Percentiles rank a stretch among this genome's conserved stretches.
These are phyloP conservation scores for Hyphantria cunea DNA, from an alignment of 1,140 invertebrate species.

Conservation along the genomic window DNA sequence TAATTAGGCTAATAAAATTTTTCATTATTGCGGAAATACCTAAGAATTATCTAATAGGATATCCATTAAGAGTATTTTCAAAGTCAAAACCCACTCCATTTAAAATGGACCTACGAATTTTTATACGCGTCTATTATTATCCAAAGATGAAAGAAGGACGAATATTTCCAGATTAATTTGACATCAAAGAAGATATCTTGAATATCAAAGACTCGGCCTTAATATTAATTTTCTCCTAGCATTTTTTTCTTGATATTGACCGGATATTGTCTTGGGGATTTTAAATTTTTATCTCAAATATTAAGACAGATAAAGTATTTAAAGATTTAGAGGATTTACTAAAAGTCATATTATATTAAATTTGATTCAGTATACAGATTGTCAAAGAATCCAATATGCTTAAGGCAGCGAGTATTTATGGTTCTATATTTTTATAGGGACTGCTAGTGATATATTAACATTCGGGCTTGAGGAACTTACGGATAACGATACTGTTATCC, in stretches of 20 bases:
- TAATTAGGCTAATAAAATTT: neutral
- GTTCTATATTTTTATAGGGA: too few relatives aligned
- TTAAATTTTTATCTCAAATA: neutral
- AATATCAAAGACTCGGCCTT: conserved; percentile 4
- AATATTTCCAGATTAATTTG: conserved; percentile 16
- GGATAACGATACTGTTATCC: too few relatives aligned
- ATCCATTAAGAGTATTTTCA: neutral
- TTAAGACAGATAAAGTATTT: too few relatives aligned
- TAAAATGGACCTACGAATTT: neutral
- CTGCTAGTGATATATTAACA: too few relatives aligned
- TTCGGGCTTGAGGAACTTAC: too few relatives aligned
- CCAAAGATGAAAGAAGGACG: neutral
- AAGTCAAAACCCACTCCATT: neutral
- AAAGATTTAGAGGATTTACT: too few relatives aligned
- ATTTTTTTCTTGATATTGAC: neutral
- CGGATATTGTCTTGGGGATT: neutral
- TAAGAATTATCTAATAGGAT: neutral
- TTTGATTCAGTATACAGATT: too few relatives aligned
- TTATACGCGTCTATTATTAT: neutral
- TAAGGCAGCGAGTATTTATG: too few relatives aligned
- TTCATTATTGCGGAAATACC: too few relatives aligned
- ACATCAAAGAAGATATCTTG: conserved; percentile 15
- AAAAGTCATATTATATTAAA: too few relatives aligned
- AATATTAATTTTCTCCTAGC: conserved; percentile 8
- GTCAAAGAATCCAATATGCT: too few relatives aligned